These are phyloP conservation scores for Sturnus vulgaris DNA, from an alignment of 2,113 vertebrate species.

Conservation along the genomic window DNA sequence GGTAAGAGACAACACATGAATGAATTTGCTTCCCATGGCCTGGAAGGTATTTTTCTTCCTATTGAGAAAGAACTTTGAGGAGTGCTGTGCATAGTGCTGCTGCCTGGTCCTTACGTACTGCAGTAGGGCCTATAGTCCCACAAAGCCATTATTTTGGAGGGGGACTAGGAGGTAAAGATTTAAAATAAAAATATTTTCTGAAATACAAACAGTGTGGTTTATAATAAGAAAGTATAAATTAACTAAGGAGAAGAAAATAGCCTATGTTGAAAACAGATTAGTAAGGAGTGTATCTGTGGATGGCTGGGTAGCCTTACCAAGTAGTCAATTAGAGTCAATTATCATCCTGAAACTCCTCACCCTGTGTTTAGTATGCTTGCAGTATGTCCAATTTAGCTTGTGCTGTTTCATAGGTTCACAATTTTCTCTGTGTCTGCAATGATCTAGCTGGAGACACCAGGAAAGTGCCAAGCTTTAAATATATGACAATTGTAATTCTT, in stretches of 20 bases:
- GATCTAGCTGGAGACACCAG: conserved; percentile 42
- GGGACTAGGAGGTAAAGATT: neutral
- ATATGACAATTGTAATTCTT: conserved; percentile 62
- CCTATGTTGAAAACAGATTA: conserved; percentile 16
- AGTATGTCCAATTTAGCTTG: conserved; percentile 25
- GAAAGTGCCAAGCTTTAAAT: conserved; percentile 48
- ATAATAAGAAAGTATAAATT: neutral
- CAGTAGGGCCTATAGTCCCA: neutral
- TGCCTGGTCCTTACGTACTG: neutral
- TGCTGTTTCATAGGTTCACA: conserved; percentile 9
- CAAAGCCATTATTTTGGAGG: neutral
- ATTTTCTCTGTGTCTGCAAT: conserved; percentile 56
- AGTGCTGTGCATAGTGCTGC: neutral
- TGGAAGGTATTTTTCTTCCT: neutral
- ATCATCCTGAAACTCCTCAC: conserved; percentile 9
- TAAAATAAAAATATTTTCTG: neutral
- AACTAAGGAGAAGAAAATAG: conserved; percentile 35
- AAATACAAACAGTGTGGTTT: conserved; percentile 5
- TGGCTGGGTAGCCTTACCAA: conserved; percentile 36
- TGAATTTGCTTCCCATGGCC: neutral
- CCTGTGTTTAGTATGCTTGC: conserved; percentile 26
- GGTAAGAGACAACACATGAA: neutral
- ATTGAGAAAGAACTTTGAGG: neutral
- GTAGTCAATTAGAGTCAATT: conserved; percentile 50
- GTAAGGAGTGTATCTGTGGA: neutral